Conservation (phyloP, 2,113 vertebrate species). For the Montifringilla adamsi region DNA sequence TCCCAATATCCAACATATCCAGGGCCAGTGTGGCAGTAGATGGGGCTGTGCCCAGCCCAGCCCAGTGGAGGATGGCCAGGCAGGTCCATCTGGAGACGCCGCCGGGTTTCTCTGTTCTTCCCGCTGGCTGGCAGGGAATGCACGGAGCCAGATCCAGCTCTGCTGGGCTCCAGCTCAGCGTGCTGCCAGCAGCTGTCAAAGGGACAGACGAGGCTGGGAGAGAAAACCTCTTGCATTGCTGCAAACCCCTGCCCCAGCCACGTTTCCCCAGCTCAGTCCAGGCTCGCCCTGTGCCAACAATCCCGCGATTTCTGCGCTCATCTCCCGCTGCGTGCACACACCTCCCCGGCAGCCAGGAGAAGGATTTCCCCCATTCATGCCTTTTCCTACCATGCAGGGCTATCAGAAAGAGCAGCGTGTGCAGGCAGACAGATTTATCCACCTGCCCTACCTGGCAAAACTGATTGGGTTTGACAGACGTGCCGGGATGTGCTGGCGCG, state of each 20-base stretch:
- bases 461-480: slow-evolving; percentile 43
- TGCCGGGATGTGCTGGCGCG: not conserved
- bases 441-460: slow-evolving; percentile 32
- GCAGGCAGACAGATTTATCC: not conserved
- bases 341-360: not conserved
- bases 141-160: not conserved
- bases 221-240: not conserved
- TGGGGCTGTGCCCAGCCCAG: not conserved
- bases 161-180: not conserved
- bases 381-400: not conserved
- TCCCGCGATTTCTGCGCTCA: not conserved
- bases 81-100: slow-evolving; percentile 33
- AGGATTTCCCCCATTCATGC: not conserved
- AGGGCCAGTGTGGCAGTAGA: rapidly evolving
- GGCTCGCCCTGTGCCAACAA: not conserved
- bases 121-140: not conserved
- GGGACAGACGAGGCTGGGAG: not conserved
- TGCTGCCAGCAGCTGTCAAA: slow-evolving; percentile 44
- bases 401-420: not conserved
- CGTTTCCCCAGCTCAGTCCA: not conserved
- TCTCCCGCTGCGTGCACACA: not conserved
- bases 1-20: rapidly evolving
- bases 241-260: not conserved
- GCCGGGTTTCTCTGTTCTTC: not conserved
- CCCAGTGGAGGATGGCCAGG: not conserved